phyloP scores from a whole-genome alignment of 2,888 invertebrate species.

The Acrocyrtus sp. region DNA sequence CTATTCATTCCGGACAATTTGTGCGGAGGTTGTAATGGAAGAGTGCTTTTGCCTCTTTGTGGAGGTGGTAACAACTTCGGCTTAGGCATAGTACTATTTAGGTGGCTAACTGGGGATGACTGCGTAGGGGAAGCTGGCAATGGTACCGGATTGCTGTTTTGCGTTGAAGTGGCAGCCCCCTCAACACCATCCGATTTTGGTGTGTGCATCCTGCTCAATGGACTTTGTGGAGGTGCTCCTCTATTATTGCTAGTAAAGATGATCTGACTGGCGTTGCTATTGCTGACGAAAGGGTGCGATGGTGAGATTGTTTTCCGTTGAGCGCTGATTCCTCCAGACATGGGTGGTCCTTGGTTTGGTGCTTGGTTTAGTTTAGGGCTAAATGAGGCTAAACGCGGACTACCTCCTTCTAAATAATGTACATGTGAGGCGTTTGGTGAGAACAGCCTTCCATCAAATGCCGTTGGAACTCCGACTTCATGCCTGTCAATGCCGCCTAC shows the following conservation, averaged over 20 bases:
- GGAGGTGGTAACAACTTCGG: too few species aligned
- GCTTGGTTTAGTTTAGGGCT: not conserved
- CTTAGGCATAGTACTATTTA: slow-evolving; percentile 17
- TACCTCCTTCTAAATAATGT: slow-evolving; percentile 32
- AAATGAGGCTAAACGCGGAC: slow-evolving; percentile 28
- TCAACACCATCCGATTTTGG: not conserved
- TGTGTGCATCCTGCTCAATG: not conserved
- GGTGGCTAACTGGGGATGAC: too few species aligned
- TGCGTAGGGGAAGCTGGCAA: too few species aligned
- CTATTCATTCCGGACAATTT: too few species aligned
- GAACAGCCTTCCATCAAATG: slow-evolving; percentile 27
- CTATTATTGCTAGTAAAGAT: not conserved
- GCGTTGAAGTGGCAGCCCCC: not conserved
- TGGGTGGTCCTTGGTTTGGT: not conserved
- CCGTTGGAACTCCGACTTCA: slow-evolving; percentile 20
- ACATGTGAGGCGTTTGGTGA: slow-evolving; percentile 20
- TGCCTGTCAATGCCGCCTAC: slow-evolving; percentile 18
- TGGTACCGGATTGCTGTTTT: not conserved
- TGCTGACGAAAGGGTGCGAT: not conserved
- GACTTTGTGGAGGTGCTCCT: not conserved
- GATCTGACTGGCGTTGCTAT: not conserved
- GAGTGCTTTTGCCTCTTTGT: too few species aligned
- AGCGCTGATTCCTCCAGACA: not conserved
- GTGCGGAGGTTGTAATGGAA: too few species aligned
- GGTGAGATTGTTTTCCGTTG: not conserved